These are phyloP conservation scores for Eulemur albifrons DNA, from an alignment of 2,797 vertebrate species.

Conservation along the genomic window DNA sequence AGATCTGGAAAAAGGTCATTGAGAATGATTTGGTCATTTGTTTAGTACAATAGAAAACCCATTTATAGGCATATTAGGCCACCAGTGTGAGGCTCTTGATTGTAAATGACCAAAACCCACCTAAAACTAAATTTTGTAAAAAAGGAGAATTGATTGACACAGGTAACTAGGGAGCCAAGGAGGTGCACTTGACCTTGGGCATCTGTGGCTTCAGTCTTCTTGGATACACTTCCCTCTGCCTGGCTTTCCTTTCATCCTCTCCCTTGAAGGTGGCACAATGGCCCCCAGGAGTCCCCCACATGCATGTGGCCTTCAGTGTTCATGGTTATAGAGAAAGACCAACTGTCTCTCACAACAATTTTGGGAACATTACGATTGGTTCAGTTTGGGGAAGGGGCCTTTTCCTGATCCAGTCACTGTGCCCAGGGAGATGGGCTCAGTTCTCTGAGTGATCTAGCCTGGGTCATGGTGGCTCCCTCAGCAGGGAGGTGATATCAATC, in stretches of 20 bases:
- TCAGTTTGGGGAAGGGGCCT: background rate
- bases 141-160: background rate
- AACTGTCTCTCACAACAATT: background rate
- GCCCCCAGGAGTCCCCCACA: background rate
- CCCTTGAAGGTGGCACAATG: background rate
- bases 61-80: background rate
- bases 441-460: background rate
- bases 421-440: background rate
- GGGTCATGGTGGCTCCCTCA: background rate
- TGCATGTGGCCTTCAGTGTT: background rate
- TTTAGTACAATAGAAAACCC: conserved; percentile 14
- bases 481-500: background rate
- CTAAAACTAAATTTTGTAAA: background rate
- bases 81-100: background rate
- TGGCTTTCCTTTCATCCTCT: background rate
- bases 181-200: background rate
- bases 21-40: background rate
- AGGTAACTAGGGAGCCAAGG: background rate
- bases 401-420: background rate
- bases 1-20: background rate
- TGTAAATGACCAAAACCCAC: background rate
- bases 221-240: background rate
- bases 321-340: background rate
- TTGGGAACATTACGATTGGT: background rate
- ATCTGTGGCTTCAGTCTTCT: background rate